Percentiles rank a stretch among this genome's conserved stretches.
phyloP scores from a whole-genome alignment of 2,888 invertebrate genomes.

The Meloe dianella region DNA sequence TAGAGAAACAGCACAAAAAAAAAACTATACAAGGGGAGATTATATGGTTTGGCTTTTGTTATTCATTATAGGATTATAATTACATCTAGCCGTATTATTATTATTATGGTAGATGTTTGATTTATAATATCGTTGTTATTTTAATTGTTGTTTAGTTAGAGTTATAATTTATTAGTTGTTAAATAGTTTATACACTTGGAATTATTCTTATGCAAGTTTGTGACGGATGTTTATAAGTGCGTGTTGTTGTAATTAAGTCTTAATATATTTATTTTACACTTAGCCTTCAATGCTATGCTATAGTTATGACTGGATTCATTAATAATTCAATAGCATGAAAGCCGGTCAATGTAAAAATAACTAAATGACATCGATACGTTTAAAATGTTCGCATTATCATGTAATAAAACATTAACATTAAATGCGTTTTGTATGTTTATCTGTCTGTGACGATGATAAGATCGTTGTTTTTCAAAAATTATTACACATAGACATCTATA shows the following conservation, averaged over 20 bases:
- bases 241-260: slow-evolving; percentile 5
- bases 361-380: slow-evolving; percentile 12
- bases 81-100: background rate
- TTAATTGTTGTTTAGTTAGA: background rate
- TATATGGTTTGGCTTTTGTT: slow-evolving; percentile 1
- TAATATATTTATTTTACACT: background rate
- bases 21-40: background rate
- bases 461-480: background rate
- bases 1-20: background rate
- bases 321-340: slow-evolving; percentile 10
- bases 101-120: background rate
- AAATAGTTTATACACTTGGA: background rate
- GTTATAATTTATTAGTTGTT: background rate
- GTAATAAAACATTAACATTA: slow-evolving; percentile 1
- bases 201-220: background rate
- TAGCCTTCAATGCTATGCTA: slow-evolving; percentile 8
- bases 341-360: slow-evolving; percentile 13
- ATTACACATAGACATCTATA: background rate
- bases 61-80: slow-evolving; percentile 3
- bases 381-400: background rate
- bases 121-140: background rate
- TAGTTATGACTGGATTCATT: slow-evolving; percentile 9
- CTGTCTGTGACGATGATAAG: background rate
- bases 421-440: background rate
- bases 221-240: slow-evolving; percentile 3